A percentile compares a stretch with the other conserved stretches of the same genome.
phyloP scores from a whole-genome alignment of 53 echinoderm and acorn worm genomes.

The Hippasteria phrygiana region DNA sequence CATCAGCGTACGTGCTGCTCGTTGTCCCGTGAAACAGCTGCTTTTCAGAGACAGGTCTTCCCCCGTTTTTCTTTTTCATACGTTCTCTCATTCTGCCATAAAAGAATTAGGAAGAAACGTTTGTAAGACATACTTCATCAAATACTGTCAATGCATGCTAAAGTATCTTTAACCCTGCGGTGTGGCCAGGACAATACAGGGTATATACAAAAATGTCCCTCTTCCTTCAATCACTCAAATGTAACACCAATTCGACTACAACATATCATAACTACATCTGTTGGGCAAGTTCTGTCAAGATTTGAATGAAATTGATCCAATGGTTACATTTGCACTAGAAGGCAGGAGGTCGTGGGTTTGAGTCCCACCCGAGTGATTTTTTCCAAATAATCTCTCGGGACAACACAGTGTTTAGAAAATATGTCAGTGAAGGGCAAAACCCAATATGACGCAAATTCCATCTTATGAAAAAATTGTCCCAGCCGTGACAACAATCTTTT shows the following conservation, averaged over 20 bases:
- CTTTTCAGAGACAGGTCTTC: background rate
- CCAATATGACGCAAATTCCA: background rate
- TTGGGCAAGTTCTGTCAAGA: no score
- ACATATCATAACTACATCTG: no score
- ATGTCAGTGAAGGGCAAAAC: no score
- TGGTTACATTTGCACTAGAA: no score
- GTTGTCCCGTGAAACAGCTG: conserved; percentile 67
- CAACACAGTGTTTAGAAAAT: no score
- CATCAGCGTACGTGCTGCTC: background rate
- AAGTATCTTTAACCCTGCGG: background rate
- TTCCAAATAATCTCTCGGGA: no score
- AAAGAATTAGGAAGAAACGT: background rate
- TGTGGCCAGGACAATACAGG: background rate
- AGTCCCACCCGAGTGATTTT: no score
- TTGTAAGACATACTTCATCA: background rate
- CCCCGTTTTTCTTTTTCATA: conserved; percentile 33
- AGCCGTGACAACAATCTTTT: background rate
- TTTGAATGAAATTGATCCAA: no score
- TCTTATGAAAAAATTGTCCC: background rate
- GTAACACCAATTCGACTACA: no score
- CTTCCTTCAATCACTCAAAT: background rate
- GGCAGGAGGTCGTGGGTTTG: no score
- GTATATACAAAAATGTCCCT: background rate
- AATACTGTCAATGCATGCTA: conserved; percentile 58
- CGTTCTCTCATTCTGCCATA: conserved; percentile 16